A percentile compares a stretch with the other conserved stretches of the same genome.
phyloP scores from a whole-genome alignment of 92 coral and sea anemone genomes.

The Palythoa grandis region DNA sequence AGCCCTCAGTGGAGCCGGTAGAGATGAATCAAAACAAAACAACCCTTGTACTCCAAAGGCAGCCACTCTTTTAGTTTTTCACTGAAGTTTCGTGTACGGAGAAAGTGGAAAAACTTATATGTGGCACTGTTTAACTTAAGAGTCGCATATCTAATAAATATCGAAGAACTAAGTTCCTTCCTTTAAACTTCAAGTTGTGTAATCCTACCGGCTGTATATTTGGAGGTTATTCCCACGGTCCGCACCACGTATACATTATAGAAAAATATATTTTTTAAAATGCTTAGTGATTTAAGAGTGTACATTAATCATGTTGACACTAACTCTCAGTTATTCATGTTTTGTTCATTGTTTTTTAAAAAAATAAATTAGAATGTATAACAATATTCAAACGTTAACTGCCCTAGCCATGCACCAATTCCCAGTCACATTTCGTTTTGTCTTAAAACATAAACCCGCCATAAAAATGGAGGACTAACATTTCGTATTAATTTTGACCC shows the following conservation, averaged over 20 bases:
- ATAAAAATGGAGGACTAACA: no score
- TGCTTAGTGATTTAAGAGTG: background rate
- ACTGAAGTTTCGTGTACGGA: background rate
- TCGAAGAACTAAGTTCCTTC: background rate
- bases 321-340: no score
- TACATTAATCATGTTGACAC: background rate
- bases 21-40: background rate
- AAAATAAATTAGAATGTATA: no score
- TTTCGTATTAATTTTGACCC: no score
- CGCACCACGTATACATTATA: background rate
- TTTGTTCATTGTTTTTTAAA: no score
- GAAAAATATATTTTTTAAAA: background rate
- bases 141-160: background rate
- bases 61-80: background rate
- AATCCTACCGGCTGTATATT: background rate
- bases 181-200: background rate
- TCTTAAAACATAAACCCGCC: no score
- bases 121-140: background rate
- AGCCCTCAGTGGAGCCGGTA: no score
- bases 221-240: background rate
- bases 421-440: background rate
- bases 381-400: no score
- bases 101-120: background rate
- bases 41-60: background rate
- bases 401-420: no score